phyloP scores from a whole-genome alignment of 2,888 invertebrate genomes.

The Ectemnius cavifrons region DNA sequence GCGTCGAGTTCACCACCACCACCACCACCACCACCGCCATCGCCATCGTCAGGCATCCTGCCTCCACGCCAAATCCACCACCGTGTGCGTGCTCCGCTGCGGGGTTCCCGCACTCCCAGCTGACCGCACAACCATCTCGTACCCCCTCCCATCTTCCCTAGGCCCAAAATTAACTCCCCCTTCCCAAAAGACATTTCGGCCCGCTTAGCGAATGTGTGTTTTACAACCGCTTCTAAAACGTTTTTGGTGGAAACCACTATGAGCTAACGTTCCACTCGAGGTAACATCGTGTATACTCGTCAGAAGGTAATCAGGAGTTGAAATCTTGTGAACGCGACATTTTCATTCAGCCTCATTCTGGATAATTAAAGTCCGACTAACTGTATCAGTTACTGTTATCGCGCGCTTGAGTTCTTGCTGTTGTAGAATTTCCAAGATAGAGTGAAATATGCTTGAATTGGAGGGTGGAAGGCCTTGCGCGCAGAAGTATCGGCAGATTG shows the following conservation, averaged over 20 bases:
- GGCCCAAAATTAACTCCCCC: not conserved
- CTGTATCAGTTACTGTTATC: slow-evolving; percentile 59
- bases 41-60: not conserved
- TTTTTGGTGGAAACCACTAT: not conserved
- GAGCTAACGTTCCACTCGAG: not conserved
- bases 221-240: not conserved
- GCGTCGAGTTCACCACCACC: slow-evolving; percentile 71
- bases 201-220: no score
- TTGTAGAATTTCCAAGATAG: slow-evolving; percentile 23
- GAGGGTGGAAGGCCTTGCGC: not conserved
- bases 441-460: not conserved
- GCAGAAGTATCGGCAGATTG: not conserved
- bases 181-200: not conserved
- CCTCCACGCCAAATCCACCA: slow-evolving; percentile 40
- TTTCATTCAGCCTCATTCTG: slow-evolving; percentile 21
- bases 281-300: not conserved
- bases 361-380: slow-evolving; percentile 55
- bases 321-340: slow-evolving; percentile 45
- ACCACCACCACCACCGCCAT: slow-evolving; percentile 27
- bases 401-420: slow-evolving; percentile 58
- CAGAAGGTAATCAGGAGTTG: slow-evolving; percentile 20
- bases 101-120: slow-evolving; percentile 59
- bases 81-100: slow-evolving; percentile 44
- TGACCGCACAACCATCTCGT: slow-evolving; percentile 52
- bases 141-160: slow-evolving; percentile 1